Evolutionary conservation across 2,113 vertebrate species (phyloP).

Genomic region (Lethenteron reissneri): DNA sequence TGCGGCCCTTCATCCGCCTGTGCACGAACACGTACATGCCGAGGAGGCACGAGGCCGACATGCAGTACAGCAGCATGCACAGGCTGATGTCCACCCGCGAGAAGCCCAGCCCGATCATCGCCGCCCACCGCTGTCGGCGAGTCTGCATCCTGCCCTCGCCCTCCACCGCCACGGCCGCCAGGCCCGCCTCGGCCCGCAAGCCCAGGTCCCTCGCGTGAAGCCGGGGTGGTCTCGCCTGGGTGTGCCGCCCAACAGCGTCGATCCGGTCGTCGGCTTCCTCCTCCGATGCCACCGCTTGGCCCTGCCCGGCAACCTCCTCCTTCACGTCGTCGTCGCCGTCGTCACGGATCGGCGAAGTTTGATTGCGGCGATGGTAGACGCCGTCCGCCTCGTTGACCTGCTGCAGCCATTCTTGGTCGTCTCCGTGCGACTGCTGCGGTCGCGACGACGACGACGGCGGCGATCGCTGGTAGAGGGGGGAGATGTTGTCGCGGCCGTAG

Average conservation of each 20-base stretch:
- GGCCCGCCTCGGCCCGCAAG: too few species aligned
- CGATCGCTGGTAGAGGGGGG: conserved; percentile 18
- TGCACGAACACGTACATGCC: conserved; percentile 84
- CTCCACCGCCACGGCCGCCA: background rate
- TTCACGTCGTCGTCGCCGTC: background rate
- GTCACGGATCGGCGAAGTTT: background rate
- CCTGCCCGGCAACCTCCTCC: background rate
- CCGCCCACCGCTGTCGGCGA: conserved; percentile 18
- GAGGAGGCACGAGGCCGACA: conserved; percentile 60
- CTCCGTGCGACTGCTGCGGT: rapidly evolving
- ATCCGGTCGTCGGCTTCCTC: background rate
- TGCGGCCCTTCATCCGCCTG: conserved; percentile 18
- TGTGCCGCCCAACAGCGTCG: background rate
- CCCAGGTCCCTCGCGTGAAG: background rate
- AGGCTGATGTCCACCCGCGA: conserved; percentile 85
- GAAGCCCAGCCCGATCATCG: conserved; percentile 47
- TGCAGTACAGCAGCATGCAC: conserved; percentile 54
- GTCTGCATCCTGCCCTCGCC: background rate
- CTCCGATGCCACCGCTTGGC: background rate
- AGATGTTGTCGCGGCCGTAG: conserved; percentile 36
- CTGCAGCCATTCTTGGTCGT: background rate
- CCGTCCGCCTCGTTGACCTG: rapidly evolving
- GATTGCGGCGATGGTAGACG: background rate
- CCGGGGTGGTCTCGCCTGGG: background rate
- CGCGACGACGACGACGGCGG: conserved; percentile 9